These are phyloP conservation scores for Limnodromus scolopaceus DNA, from an alignment of 2,797 vertebrate species.

Conservation along the genomic window DNA sequence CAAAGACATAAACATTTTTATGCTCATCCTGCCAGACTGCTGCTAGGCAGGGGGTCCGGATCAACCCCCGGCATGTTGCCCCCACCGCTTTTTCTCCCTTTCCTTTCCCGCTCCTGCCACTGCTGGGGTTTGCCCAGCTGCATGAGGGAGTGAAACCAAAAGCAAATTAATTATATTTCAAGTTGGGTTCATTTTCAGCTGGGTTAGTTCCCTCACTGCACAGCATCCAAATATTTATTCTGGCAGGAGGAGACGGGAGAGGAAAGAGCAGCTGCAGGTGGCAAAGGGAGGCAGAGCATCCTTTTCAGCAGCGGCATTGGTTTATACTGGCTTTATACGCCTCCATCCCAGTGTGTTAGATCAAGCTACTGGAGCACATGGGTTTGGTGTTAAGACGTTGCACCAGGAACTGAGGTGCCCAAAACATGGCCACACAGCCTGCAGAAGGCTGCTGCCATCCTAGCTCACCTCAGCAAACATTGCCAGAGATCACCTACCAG, in stretches of 20 bases:
- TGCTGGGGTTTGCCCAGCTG: neutral
- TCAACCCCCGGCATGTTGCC: fast-evolving
- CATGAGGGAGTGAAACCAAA: neutral
- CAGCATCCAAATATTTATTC: neutral
- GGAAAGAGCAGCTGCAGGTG: neutral
- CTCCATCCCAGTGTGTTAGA: neutral
- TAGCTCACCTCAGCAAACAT: fast-evolving
- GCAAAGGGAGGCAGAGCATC: neutral
- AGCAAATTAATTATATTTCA: neutral
- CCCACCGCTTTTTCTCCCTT: neutral
- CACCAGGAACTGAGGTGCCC: fast-evolving
- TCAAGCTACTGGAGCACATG: neutral
- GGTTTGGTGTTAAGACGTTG: neutral
- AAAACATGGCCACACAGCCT: neutral
- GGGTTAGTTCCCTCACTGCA: neutral
- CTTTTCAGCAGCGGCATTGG: neutral
- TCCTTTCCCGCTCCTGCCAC: neutral
- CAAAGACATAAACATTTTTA: neutral
- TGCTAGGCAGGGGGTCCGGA: fast-evolving
- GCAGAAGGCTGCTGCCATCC: neutral
- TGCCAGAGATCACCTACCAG: neutral
- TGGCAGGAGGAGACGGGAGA: neutral
- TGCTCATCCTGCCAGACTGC: neutral
- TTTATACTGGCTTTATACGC: neutral
- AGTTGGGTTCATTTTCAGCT: neutral